Base-by-base conservation (phyloP, 1,140 invertebrate genomes). In the Drosophila kepulauana region DNA sequence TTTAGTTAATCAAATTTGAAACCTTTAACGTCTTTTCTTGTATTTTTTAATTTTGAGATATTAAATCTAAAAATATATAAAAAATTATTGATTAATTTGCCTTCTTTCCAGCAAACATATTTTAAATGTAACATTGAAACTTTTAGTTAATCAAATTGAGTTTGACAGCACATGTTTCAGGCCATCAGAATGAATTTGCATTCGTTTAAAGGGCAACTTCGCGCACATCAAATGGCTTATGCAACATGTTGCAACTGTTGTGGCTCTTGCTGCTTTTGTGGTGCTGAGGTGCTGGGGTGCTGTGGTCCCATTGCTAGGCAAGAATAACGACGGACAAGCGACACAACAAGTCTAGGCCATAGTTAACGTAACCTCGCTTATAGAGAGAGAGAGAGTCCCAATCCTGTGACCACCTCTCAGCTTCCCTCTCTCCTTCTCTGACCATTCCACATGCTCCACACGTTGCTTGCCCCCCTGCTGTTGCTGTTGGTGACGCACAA, bases 401-500 rank as follows among this genome's bases (percentile, higher is more conserved):
- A 45, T 46, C 11, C 35, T 30, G 20, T 25, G 35, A 35, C 41
- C 67, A 48, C 51, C 56, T 33, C 54, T 63, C 30, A 3, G 20
- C 16, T 43, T 48, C 20, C 43, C 30, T 7, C 5, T 33, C 30
- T 33, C 6, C 7, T 8, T 38, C 8, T 38, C 10, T 33, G 41
- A n/a, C n/a, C 51, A 15, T 54, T 33, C 30, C 30, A 43, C n/a
- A 54, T 35, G 13, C 30, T 28, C 6, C 51, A 33, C 51, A 35
- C 28, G 30, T 35, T 54, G n/a, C 6, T 51, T 16, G 10, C 51
- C 51, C 28, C 51, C 30, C 10, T 43, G 30, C 28, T 69, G 25
- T 25, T 62, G 46, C 57, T 67, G 70, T 15, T 67, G 64, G 35
- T 73, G 63, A 73, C 70, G 70, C 63, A 52, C 54, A 73, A 73